Conservation (phyloP, 2,888 invertebrate species). For the Brachycybe producta region DNA sequence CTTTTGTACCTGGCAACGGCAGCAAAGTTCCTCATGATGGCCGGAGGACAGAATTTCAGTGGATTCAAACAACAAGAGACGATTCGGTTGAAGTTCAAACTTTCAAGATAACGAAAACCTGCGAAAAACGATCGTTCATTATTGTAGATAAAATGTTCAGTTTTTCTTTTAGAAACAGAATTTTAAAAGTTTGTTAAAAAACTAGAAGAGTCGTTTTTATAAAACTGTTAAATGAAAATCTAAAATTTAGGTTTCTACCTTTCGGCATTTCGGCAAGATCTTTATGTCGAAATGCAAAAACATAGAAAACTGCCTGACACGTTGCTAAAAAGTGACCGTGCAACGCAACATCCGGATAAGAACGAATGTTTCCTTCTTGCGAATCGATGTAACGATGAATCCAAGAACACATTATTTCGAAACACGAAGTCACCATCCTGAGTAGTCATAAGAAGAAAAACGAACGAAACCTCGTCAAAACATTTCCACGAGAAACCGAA, state of each 20-base stretch:
- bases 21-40: constrained; percentile 66
- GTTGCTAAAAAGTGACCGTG: constrained; percentile 83
- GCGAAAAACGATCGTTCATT: too few species aligned
- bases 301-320: constrained; percentile 84
- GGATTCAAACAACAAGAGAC: constrained; percentile 81
- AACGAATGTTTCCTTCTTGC: constrained; percentile 33
- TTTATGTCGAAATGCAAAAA: constrained; percentile 76
- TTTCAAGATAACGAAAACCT: constrained; percentile 67
- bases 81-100: constrained; percentile 69
- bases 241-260: constrained; percentile 43
- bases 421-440: constrained; percentile 49
- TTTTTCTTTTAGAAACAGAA: too few species aligned
- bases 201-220: too few species aligned
- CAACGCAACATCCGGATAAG: constrained; percentile 48
- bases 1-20: constrained; percentile 50
- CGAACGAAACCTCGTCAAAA: too few species aligned
- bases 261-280: constrained; percentile 62
- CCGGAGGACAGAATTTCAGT: constrained; percentile 60
- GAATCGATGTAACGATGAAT: constrained; percentile 63
- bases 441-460: constrained; percentile 29
- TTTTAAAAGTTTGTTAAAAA: too few species aligned
- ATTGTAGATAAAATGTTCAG: constrained; percentile 16
- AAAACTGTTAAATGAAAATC: too few species aligned
- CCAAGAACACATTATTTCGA: constrained; percentile 66
- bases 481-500: too few species aligned